A percentile compares a stretch with the other conserved stretches of the same genome.
phyloP scores from a whole-genome alignment of 2,888 invertebrate species.

The Drosophila merina region DNA sequence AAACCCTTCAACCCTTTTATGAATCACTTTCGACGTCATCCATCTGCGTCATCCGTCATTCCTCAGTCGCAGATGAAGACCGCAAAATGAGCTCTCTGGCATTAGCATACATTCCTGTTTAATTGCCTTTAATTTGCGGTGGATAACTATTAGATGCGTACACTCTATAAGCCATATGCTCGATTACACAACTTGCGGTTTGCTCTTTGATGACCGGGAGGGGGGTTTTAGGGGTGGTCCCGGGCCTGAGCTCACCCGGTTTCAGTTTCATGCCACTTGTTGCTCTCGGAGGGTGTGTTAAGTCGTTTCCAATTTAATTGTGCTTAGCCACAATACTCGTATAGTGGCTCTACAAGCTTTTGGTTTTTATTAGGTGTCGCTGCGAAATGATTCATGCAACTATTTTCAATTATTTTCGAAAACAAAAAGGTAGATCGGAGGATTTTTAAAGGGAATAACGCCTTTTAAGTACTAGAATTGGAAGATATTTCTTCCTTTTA shows the following conservation, averaged over 20 bases:
- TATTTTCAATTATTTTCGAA: not conserved
- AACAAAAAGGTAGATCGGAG: not conserved
- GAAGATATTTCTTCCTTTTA: too few species aligned
- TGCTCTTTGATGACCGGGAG: not conserved
- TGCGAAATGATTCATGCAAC: not conserved
- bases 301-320: not conserved
- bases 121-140: conserved; percentile 67
- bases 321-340: not conserved
- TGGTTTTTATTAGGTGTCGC: not conserved
- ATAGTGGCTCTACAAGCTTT: not conserved
- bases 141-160: conserved; percentile 36
- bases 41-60: conserved; percentile 20
- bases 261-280: conserved; percentile 21
- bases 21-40: conserved; percentile 1
- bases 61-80: conserved; percentile 28
- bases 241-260: conserved; percentile 18
- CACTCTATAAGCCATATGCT: conserved; percentile 33
- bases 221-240: not conserved
- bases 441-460: too few species aligned
- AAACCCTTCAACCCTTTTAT: not conserved
- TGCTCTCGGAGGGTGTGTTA: conserved; percentile 4
- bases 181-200: conserved; percentile 49
- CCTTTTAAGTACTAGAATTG: too few species aligned
- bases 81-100: conserved; percentile 30
- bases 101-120: conserved; percentile 50